A percentile compares a stretch with the other conserved stretches of the same genome.
Conservation (phyloP, 2,113 vertebrate species). For the Lepidothrix coronata region DNA sequence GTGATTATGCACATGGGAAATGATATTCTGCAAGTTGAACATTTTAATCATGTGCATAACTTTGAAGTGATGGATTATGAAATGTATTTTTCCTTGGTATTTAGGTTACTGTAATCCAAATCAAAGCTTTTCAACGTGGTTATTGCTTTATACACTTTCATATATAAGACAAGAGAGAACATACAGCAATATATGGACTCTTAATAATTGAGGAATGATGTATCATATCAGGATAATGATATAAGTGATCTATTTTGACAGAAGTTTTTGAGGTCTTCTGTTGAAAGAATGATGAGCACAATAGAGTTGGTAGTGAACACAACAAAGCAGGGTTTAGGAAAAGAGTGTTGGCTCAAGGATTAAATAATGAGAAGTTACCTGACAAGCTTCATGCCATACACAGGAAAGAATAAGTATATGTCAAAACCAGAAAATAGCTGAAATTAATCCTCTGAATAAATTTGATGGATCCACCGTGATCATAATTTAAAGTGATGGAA, state of each 20-base stretch:
- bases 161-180: neutral
- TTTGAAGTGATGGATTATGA: conserved; percentile 70
- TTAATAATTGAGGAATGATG: conserved; percentile 46
- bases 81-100: conserved; percentile 52
- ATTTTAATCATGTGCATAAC: conserved; percentile 63
- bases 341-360: neutral
- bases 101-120: conserved; percentile 56
- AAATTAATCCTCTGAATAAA: conserved; percentile 8
- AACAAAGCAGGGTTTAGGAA: neutral
- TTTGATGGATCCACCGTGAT: neutral
- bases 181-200: conserved; percentile 26
- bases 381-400: neutral
- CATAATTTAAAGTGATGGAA: neutral
- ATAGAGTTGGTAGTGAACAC: neutral
- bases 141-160: conserved; percentile 46
- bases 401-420: neutral
- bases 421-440: conserved; percentile 10
- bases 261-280: neutral
- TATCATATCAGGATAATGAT: conserved; percentile 19
- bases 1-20: conserved; percentile 56
- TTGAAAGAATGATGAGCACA: neutral
- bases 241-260: neutral
- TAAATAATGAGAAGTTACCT: conserved; percentile 15
- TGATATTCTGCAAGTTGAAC: conserved; percentile 40
- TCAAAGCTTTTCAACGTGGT: conserved; percentile 15